These are phyloP conservation scores for Suricata suricatta DNA, from an alignment of 2,113 vertebrate species.

Conservation along the genomic window DNA sequence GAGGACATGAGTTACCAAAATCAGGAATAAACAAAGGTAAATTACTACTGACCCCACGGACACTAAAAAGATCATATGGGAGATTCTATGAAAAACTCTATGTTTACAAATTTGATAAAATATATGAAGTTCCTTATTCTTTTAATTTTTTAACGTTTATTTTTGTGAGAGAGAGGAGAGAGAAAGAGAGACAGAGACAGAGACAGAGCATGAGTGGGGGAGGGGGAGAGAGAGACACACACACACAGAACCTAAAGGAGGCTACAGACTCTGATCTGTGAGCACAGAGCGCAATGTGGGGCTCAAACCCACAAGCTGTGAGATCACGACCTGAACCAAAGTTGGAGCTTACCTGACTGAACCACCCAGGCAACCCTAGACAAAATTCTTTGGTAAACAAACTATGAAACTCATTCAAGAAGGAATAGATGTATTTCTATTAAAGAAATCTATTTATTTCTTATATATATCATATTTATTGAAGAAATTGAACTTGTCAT, in stretches of 20 bases:
- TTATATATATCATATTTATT: not conserved
- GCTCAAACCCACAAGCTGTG: too few species aligned
- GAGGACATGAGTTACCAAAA: not conserved
- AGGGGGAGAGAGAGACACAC: too few species aligned
- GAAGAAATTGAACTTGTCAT: not conserved
- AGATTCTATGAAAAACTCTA: not conserved
- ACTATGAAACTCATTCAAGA: not conserved
- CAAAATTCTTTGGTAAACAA: not conserved
- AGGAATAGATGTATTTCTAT: not conserved
- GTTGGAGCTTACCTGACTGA: too few species aligned
- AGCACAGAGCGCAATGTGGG: too few species aligned
- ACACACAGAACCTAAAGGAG: too few species aligned
- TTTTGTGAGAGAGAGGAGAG: too few species aligned
- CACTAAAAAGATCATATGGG: not conserved
- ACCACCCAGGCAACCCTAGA: too few species aligned
- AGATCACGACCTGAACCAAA: too few species aligned
- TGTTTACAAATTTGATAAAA: not conserved
- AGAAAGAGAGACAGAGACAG: too few species aligned
- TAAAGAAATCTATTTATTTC: not conserved
- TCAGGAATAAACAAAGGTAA: not conserved
- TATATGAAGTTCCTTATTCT: not conserved
- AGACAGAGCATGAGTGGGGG: too few species aligned
- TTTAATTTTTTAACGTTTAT: too few species aligned
- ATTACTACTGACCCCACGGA: not conserved
- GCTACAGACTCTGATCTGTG: too few species aligned